phyloP scores from a whole-genome alignment of 1,140 invertebrate species.

The Pseudomyrmex cubaensis region DNA sequence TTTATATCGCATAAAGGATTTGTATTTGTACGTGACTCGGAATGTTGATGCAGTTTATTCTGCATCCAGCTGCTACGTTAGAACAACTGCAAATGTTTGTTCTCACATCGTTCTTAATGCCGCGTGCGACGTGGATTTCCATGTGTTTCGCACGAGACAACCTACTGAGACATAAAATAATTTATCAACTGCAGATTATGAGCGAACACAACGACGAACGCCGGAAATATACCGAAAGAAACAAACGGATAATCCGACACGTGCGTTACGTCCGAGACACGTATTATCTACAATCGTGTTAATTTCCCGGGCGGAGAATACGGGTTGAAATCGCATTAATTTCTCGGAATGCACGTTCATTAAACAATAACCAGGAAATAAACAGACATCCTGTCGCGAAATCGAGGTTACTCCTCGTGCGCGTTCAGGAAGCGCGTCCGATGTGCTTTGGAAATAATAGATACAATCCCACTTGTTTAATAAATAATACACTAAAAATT shows the following conservation, averaged over 20 bases:
- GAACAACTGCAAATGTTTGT: constrained; percentile 52
- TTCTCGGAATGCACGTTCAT: constrained; percentile 45
- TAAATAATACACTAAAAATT: background rate
- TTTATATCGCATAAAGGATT: background rate
- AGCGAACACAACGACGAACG: constrained; percentile 16
- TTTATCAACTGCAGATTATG: constrained; percentile 42
- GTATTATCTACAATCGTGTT: constrained; percentile 56
- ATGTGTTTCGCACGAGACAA: constrained; percentile 35
- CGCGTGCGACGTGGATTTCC: constrained; percentile 33
- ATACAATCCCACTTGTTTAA: constrained; percentile 16
- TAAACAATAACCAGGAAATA: constrained; percentile 61
- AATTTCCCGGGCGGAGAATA: constrained; percentile 49
- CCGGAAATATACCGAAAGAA: constrained; percentile 43
- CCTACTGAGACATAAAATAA: constrained; percentile 41
- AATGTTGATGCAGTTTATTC: constrained; percentile 22
- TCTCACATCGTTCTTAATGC: constrained; percentile 45
- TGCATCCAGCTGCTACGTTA: constrained; percentile 27
- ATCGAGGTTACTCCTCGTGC: constrained; percentile 16
- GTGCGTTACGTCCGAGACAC: constrained; percentile 24
- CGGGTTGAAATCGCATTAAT: constrained; percentile 54
- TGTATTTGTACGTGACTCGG: constrained; percentile 4
- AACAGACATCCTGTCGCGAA: constrained; percentile 30
- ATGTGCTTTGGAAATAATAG: constrained; percentile 1
- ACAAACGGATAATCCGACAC: constrained; percentile 47
- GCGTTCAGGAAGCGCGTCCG: constrained; percentile 44